phyloP scores from a whole-genome alignment of 1,140 invertebrate genomes.

The Eufriesea mexicana region DNA sequence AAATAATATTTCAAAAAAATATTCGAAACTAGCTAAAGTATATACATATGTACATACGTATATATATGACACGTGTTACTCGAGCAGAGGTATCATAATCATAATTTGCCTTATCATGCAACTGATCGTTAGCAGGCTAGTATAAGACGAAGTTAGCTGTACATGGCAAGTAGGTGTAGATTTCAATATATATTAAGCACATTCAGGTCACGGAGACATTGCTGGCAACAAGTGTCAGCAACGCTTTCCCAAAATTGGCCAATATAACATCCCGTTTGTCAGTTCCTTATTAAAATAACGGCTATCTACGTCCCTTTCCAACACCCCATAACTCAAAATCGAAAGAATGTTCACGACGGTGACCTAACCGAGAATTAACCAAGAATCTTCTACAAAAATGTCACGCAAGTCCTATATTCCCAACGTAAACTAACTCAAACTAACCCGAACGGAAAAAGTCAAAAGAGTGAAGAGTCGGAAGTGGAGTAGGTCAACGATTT shows the following conservation, averaged over 20 bases:
- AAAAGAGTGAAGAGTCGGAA: too few species aligned
- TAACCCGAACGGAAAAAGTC: too few species aligned
- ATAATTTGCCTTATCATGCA: not conserved
- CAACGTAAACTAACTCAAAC: too few species aligned
- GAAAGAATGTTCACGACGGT: not conserved
- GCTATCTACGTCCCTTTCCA: not conserved
- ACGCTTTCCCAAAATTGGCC: constrained; percentile 12
- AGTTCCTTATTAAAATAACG: not conserved
- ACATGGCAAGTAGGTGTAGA: constrained; percentile 4
- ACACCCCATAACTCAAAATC: not conserved
- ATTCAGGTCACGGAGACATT: constrained; percentile 10
- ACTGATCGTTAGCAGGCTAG: not conserved
- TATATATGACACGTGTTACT: too few species aligned
- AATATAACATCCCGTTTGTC: not conserved
- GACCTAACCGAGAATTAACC: too few species aligned
- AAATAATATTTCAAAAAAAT: too few species aligned
- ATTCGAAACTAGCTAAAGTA: too few species aligned
- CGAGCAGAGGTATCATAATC: too few species aligned
- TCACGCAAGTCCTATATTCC: too few species aligned
- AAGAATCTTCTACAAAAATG: too few species aligned
- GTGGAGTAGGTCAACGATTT: too few species aligned
- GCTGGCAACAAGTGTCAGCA: constrained; percentile 43
- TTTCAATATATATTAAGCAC: constrained; percentile 29
- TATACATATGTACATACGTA: too few species aligned
- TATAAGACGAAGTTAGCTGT: not conserved